phyloP scores from a whole-genome alignment of 30 jellyfish, hydroid and myxozoan genomes.

The Pelagia noctiluca region DNA sequence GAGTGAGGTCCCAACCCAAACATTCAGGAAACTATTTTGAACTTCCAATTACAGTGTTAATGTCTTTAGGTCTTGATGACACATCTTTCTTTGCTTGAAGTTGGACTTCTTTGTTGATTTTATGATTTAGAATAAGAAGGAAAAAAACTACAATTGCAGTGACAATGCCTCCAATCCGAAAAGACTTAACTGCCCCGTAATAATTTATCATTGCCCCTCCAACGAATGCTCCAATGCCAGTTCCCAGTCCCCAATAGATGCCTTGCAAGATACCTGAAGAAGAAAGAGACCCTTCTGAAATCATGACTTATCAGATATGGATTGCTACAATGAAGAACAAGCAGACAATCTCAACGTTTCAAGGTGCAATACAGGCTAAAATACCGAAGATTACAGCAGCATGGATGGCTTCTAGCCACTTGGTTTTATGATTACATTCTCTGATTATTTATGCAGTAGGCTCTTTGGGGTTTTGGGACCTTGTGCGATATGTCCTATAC shows the following conservation, averaged over 20 bases:
- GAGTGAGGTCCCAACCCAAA: no score
- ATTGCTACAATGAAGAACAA: no score
- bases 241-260: constrained; percentile 99
- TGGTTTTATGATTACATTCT: no score
- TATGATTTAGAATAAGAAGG: constrained; percentile 26
- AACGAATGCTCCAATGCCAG: constrained; percentile 97
- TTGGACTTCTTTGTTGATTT: constrained; percentile 28
- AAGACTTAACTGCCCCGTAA: constrained; percentile 81
- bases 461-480: no score
- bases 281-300: background rate
- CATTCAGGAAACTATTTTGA: background rate
- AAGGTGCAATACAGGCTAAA: no score
- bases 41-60: constrained; percentile 20
- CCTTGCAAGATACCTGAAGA: constrained; percentile 96
- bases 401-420: no score
- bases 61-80: constrained; percentile 18
- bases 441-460: no score
- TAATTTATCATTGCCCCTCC: constrained; percentile 87
- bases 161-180: constrained; percentile 84
- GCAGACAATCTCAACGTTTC: no score
- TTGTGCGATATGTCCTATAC: no score
- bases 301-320: no score
- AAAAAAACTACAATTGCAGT: constrained; percentile 64
- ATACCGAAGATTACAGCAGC: no score
- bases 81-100: constrained; percentile 24